Base-by-base conservation (phyloP, 2,113 vertebrate species). In the Furnarius figulus region DNA sequence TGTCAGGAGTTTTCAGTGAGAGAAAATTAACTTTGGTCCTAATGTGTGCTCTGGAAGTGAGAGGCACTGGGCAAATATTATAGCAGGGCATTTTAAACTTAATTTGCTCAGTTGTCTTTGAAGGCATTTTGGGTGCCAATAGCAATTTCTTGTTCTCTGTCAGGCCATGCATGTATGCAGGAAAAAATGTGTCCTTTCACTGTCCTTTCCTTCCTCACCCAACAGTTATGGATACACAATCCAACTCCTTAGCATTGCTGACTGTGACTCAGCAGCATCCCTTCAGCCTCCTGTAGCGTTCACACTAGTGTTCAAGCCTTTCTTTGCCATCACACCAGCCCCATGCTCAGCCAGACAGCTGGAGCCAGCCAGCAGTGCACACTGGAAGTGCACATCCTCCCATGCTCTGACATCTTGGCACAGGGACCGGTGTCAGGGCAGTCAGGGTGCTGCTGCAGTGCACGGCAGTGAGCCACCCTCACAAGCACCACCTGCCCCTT, bases 21-120 rank as follows among this genome's bases (percentile, higher is more conserved):
- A 52, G 70, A 91, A 93, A 97, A 96, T 72, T 58, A 87, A 85
- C 58, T 83, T 75, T 62, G n/a, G 40, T 90, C 35, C 46, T 83
- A 78, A 78, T 61, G 31, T 68, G 58, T 76, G 40, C 44, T 89
- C 25, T 58, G 80, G 70, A 66, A 89, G n/a, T 1, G 2, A 59
- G 31, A 85, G 46, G 25, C 37, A 82, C 35, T 50, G 10, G 70
- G 31, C 89, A 91, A 94, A 85, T 72, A 71, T 31, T 61, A 22
- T 2, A 63, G 30, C 47, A 71, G 68, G 30, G 11, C 28, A 77
- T 85, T 90, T 80, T 21, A 71, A 91, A 87, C 24, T 52, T 56
- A 76, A 68, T 95, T 92, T 80, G 19, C 63, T 86, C 21, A 80
- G 76, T 49, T 84, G 49, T 39, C 42, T 75, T 50, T 70, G n/a